Conservation (phyloP, 1,140 invertebrate genomes). For the Geopemphigus sp. region DNA sequence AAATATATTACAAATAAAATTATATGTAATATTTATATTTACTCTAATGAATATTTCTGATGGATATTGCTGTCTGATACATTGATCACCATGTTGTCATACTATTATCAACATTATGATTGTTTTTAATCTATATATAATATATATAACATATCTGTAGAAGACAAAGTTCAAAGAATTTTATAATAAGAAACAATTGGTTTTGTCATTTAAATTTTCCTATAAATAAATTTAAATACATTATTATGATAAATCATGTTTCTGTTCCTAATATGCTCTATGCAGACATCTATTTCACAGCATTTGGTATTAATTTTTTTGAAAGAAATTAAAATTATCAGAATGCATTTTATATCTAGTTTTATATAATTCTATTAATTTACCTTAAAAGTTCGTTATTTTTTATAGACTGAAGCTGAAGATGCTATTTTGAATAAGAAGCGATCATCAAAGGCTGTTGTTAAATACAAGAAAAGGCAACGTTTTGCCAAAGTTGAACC, state of each 20-base stretch:
- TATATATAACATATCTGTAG: no score
- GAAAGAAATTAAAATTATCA: constrained; percentile 19
- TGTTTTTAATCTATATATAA: no score
- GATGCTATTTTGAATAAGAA: constrained; percentile 93
- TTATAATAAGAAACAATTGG: no score
- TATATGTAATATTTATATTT: no score
- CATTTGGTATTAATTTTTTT: constrained; percentile 36
- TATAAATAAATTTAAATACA: no score
- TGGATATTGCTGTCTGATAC: constrained; percentile 37
- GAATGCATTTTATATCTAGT: not conserved
- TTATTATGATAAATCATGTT: no score
- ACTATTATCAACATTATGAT: no score
- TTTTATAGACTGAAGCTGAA: constrained; percentile 82
- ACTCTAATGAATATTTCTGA: constrained; percentile 28
- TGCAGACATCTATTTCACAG: no score
- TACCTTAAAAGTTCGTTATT: not conserved
- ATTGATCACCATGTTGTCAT: constrained; percentile 34
- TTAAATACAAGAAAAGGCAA: constrained; percentile 91
- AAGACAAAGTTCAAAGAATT: no score
- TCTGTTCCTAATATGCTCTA: no score
- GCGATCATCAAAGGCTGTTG: constrained; percentile 85
- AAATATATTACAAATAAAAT: not conserved
- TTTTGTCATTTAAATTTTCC: no score
- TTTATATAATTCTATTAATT: no score
- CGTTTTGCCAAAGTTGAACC: constrained; percentile 90